Percentiles rank a stretch among this genome's conserved stretches.
phyloP scores from a whole-genome alignment of 2,888 invertebrate genomes.

The Aquatica leii region DNA sequence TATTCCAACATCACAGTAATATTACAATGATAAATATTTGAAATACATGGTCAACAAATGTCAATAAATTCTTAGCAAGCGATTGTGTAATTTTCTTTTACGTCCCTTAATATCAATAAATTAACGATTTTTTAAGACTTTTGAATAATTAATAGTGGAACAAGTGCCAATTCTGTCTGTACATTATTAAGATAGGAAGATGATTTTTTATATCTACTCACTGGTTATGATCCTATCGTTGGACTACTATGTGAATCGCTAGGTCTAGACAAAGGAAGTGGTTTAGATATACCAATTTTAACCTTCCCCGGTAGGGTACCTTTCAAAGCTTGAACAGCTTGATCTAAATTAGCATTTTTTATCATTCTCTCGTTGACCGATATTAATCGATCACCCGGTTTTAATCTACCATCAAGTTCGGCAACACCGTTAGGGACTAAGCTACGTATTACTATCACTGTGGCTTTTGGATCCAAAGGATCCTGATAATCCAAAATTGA shows the following conservation, averaged over 20 bases:
- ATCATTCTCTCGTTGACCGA: slow-evolving; percentile 92
- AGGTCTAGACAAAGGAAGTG: slow-evolving; percentile 62
- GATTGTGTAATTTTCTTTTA: too few relatives aligned
- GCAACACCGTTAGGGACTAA: slow-evolving; percentile 98
- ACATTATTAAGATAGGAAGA: neutral
- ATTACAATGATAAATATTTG: neutral
- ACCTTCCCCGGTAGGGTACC: slow-evolving; percentile 91
- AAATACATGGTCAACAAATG: too few relatives aligned
- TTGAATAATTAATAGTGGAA: neutral
- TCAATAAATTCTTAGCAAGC: too few relatives aligned
- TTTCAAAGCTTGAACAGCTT: slow-evolving; percentile 95
- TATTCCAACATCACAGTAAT: slow-evolving; percentile 4
- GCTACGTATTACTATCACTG: slow-evolving; percentile 87
- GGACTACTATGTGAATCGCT: slow-evolving; percentile 41
- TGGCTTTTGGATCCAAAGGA: slow-evolving; percentile 92
- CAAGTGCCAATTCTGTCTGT: slow-evolving; percentile 9
- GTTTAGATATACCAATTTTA: slow-evolving; percentile 89
- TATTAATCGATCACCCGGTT: slow-evolving; percentile 90
- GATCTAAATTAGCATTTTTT: slow-evolving; percentile 91
- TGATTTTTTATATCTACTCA: neutral
- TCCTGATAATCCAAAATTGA: slow-evolving; percentile 98
- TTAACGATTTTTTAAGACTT: neutral
- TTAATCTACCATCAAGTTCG: slow-evolving; percentile 90
- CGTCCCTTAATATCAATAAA: too few relatives aligned
- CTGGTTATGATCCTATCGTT: slow-evolving; percentile 38